Conservation (phyloP, 2,113 vertebrate species). For the Xyliphius kryptos region DNA sequence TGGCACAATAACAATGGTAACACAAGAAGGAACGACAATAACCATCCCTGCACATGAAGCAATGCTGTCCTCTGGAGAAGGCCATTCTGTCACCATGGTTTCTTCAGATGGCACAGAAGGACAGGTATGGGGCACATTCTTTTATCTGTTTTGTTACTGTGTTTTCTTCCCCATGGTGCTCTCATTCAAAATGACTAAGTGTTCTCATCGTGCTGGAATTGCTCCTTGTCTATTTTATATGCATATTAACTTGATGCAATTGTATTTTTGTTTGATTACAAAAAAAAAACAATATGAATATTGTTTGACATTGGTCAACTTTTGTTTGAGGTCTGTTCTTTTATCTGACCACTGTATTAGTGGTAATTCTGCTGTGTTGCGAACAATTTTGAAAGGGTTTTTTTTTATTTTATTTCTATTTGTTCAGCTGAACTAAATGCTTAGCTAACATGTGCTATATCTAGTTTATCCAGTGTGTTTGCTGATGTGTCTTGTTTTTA, state of each 20-base stretch:
- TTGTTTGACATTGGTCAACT: constrained; percentile 21
- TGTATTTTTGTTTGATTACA: background rate
- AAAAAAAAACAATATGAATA: constrained; percentile 7
- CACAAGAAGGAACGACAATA: constrained; percentile 95
- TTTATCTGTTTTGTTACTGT: background rate
- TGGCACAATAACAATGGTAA: constrained; percentile 96
- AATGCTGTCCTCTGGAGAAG: constrained; percentile 77
- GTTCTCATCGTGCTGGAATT: constrained; percentile 3
- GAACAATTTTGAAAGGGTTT: no score
- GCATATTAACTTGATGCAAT: constrained; percentile 14
- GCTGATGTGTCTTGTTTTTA: constrained; percentile 1
- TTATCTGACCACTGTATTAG: no score
- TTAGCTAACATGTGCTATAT: no score
- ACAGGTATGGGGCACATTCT: constrained; percentile 72
- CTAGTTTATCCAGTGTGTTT: background rate
- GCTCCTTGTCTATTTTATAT: constrained; percentile 13
- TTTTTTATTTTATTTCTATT: no score
- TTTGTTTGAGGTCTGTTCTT: no score
- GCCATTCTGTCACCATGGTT: constrained; percentile 91
- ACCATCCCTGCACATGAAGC: constrained; percentile 90
- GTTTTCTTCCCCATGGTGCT: constrained; percentile 25
- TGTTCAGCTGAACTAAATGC: no score
- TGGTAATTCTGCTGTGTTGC: no score
- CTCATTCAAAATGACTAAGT: constrained; percentile 20
- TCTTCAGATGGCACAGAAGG: constrained; percentile 85